A percentile compares a stretch with the other conserved stretches of the same genome.
Conservation (phyloP, 2,888 invertebrate genomes). For the Pyrocoelia pectoralis region DNA sequence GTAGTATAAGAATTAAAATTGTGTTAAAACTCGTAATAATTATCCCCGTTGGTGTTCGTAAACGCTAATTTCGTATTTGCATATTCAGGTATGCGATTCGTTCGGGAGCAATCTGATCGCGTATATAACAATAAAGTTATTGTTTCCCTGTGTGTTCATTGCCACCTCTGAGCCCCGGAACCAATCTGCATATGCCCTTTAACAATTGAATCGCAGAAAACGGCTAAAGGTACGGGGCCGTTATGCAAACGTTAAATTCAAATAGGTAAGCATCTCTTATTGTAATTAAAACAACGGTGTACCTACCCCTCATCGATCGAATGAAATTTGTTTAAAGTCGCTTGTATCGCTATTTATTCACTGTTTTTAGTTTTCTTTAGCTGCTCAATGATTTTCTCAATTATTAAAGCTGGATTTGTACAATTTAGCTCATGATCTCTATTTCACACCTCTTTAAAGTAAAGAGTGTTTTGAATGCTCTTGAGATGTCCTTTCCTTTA, state of each 20-base stretch:
- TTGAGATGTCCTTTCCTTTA: too few relatives aligned
- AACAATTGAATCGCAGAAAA: conserved; percentile 33
- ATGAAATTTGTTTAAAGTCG: too few relatives aligned
- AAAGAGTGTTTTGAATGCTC: too few relatives aligned
- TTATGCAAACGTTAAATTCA: conserved; percentile 38
- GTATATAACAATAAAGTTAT: conserved; percentile 47
- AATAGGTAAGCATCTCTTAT: conserved; percentile 44
- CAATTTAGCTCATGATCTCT: too few relatives aligned
- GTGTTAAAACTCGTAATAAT: conserved; percentile 42
- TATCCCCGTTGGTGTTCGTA: conserved; percentile 45
- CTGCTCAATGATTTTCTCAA: too few relatives aligned
- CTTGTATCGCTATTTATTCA: too few relatives aligned
- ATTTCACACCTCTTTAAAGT: too few relatives aligned
- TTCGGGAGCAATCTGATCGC: conserved; percentile 36
- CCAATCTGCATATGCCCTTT: conserved; percentile 52
- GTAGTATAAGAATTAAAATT: conserved; percentile 8
- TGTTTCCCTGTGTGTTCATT: conserved; percentile 52
- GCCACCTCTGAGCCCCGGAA: conserved; percentile 53
- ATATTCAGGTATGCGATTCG: conserved; percentile 51
- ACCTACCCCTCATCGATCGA: background rate
- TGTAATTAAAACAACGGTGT: conserved; percentile 46
- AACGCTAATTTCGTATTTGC: conserved; percentile 52
- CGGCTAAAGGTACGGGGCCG: conserved; percentile 35
- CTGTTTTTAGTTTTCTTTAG: too few relatives aligned
- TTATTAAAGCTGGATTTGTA: too few relatives aligned